Percentiles rank a stretch among this genome's conserved stretches.
Evolutionary conservation across 2,113 vertebrate genomes (phyloP).

Genomic region (Dicerorhinus sumatrensis): DNA sequence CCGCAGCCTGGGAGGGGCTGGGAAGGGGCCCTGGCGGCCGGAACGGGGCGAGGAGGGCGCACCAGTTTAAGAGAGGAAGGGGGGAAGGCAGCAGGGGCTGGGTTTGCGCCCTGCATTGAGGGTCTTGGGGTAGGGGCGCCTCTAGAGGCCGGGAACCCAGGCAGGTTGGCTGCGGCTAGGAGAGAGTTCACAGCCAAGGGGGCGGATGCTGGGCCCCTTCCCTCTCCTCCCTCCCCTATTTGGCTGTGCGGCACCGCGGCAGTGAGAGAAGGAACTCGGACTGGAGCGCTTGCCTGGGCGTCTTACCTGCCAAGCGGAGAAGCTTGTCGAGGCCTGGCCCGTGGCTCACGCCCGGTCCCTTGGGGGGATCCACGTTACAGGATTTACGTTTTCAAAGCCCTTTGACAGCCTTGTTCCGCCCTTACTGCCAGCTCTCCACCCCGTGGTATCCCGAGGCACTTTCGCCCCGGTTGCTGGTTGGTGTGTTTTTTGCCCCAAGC

Average conservation of each 20-base stretch:
- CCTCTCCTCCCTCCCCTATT: background rate
- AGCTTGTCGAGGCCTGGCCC: background rate
- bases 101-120: background rate
- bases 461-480: background rate
- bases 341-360: too few species aligned
- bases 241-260: background rate
- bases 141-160: background rate
- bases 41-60: background rate
- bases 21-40: background rate
- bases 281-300: background rate
- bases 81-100: background rate
- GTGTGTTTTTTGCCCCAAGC: background rate
- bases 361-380: too few species aligned
- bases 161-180: background rate
- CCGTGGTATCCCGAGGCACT: background rate
- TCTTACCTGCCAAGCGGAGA: background rate
- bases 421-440: accelerated
- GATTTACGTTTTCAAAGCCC: background rate
- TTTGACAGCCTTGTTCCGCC: background rate
- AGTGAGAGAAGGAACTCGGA: background rate
- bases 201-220: background rate
- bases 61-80: accelerated
- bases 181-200: background rate
- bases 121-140: accelerated
- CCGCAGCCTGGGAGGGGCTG: background rate